Evolutionary conservation across 1,140 invertebrate genomes (phyloP).

Genomic region (Amphibalanus amphitrite): DNA sequence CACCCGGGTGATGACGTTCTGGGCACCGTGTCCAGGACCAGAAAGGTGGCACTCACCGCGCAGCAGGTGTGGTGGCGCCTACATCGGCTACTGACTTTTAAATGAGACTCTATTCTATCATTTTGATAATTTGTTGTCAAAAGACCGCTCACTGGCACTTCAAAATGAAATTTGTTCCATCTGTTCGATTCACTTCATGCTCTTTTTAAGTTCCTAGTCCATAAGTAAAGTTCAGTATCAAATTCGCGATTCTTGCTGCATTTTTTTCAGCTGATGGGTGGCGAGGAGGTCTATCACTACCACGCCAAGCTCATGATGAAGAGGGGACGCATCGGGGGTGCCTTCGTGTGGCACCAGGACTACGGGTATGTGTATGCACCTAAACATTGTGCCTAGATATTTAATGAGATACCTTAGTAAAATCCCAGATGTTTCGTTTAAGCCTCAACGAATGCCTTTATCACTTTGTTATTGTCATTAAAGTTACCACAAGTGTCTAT

Average conservation of each 20-base stretch:
- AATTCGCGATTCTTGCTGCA: not conserved
- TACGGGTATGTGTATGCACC: slow-evolving; percentile 18
- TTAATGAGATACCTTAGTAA: too few species aligned
- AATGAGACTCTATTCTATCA: not conserved
- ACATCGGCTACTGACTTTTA: not conserved
- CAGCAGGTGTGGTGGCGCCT: slow-evolving; percentile 7
- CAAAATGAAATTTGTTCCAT: not conserved
- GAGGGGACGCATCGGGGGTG: slow-evolving; percentile 14
- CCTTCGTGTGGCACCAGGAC: slow-evolving; percentile 18
- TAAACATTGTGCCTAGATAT: too few species aligned
- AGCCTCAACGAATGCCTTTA: too few species aligned
- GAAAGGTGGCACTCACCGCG: slow-evolving; percentile 15
- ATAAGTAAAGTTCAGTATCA: not conserved
- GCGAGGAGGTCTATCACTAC: slow-evolving; percentile 19
- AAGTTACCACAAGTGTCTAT: too few species aligned
- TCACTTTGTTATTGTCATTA: too few species aligned
- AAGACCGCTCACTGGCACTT: not conserved
- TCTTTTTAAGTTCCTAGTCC: not conserved
- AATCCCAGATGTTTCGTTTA: too few species aligned
- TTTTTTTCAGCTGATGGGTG: slow-evolving; percentile 16
- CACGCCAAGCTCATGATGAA: slow-evolving; percentile 20
- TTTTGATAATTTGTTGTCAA: not conserved
- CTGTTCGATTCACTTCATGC: not conserved
- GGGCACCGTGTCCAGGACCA: slow-evolving; percentile 13
- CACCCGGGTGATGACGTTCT: slow-evolving; percentile 15